A percentile compares a stretch with the other conserved stretches of the same genome.
Conservation (phyloP, 2,888 invertebrate species). For the Artemia sp. region DNA sequence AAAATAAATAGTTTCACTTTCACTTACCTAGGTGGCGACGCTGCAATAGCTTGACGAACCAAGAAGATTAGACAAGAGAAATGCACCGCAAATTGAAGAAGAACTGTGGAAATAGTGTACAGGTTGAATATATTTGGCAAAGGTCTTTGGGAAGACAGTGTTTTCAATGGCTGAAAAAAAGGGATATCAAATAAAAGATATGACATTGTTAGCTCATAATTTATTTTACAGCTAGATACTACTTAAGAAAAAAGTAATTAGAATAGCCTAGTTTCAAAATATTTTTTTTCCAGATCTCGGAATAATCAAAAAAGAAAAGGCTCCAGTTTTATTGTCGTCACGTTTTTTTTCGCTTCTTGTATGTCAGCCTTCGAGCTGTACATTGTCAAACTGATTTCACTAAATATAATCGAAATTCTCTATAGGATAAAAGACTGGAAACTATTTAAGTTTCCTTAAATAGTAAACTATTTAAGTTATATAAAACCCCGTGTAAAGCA, state of each 20-base stretch:
- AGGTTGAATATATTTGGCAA: conserved; percentile 95
- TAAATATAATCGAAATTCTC: too few species aligned
- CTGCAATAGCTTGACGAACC: conserved; percentile 56
- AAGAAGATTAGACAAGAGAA: conserved; percentile 77
- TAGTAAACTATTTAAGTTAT: too few species aligned
- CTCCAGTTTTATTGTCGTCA: too few species aligned
- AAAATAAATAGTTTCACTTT: conserved; percentile 19
- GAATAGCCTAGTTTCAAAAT: background rate
- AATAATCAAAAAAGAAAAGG: too few species aligned
- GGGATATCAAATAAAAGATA: conserved; percentile 10
- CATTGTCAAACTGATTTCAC: too few species aligned
- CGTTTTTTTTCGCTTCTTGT: background rate
- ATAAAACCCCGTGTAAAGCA: too few species aligned
- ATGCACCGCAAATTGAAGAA: conserved; percentile 85
- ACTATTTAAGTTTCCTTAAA: too few species aligned
- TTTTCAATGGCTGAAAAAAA: conserved; percentile 60
- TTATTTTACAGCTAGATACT: background rate
- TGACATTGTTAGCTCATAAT: background rate
- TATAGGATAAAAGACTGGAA: too few species aligned
- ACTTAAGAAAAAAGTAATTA: background rate
- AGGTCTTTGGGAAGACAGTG: conserved; percentile 79
- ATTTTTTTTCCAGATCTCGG: too few species aligned
- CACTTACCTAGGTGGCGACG: conserved; percentile 40
- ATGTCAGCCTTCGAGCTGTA: background rate
- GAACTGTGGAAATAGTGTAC: conserved; percentile 87